These are phyloP conservation scores for Dexiosoma caninum DNA, from an alignment of 2,888 invertebrate species.

Conservation along the genomic window DNA sequence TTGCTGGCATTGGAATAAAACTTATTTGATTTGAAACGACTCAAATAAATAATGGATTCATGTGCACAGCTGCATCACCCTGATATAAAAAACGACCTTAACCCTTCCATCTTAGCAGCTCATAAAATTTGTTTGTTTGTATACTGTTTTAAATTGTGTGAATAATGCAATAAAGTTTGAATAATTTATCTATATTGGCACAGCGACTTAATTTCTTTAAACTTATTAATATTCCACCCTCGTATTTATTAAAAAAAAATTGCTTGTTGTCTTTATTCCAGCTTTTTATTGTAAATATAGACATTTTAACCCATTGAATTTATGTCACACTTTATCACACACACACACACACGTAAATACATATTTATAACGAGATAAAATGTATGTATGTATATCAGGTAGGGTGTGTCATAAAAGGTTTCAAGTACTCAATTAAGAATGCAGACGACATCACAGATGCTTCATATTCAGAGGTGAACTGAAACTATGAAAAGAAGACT, in stretches of 20 bases:
- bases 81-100: background rate
- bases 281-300: background rate
- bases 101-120: background rate
- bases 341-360: background rate
- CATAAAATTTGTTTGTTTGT: background rate
- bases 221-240: background rate
- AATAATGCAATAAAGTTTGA: background rate
- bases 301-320: conserved; percentile 26
- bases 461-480: background rate
- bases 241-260: background rate
- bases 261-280: background rate
- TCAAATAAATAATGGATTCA: too few relatives aligned
- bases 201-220: background rate
- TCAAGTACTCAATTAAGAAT: conserved; percentile 40
- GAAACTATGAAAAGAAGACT: conserved; percentile 11
- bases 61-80: background rate
- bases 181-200: background rate
- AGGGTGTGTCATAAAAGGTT: conserved; percentile 45
- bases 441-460: conserved; percentile 11
- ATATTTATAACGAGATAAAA: background rate
- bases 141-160: too few relatives aligned
- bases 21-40: too few relatives aligned
- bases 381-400: background rate
- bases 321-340: conserved; percentile 10
- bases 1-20: too few relatives aligned